Base-by-base conservation (phyloP, 1,140 invertebrate genomes). In the Euglossa dilemma region DNA sequence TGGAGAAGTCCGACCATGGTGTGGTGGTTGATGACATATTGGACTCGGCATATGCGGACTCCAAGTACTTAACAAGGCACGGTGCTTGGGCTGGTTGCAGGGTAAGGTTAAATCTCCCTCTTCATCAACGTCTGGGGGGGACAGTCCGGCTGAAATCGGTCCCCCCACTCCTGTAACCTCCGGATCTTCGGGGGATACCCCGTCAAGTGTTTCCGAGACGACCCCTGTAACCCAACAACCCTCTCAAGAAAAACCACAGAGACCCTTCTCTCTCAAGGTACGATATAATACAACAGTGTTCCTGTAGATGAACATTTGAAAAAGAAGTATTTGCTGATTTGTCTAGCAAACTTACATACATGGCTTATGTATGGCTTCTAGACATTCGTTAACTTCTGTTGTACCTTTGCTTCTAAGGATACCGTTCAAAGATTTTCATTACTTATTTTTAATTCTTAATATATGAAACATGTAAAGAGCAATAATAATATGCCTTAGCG, bases 241-340 rank as follows among this genome's bases (percentile, higher is more conserved):
- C 88, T 85, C 91, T 86, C 91, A 93, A 93, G 93, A 94, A 85
- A 96, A 96, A 94, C 95, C 95, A 85, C 95, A 95, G 92, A 94
- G 96, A 91, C 96, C 96, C 88, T 95, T 96, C 92, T 95, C 96
- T 85, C 94, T 96, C 85, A 95, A 96, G 96, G 96, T 96, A 96
- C 90, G 87, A 87, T 84, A 88, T 87, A 57, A 76, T 45, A 81
- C 28, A 71, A 78, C 64, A 80, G 54, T 64, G 75, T 80, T 88
- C 64, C 52, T 43, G 75, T 83, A 85, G 75, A 50, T 61, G 66
- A 85, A 83, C 47, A 79, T 43, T 59, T 77, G 20, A 63, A 50
- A 50, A 7, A 66, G 11, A 76, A 25, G 79, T 56, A 86, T 83
- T 82, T 63, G 54, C 43, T 67, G 80, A 82, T 64, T 66, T 80